phyloP scores from a whole-genome alignment of 2,113 vertebrate genomes.

The Gobio gobio region DNA sequence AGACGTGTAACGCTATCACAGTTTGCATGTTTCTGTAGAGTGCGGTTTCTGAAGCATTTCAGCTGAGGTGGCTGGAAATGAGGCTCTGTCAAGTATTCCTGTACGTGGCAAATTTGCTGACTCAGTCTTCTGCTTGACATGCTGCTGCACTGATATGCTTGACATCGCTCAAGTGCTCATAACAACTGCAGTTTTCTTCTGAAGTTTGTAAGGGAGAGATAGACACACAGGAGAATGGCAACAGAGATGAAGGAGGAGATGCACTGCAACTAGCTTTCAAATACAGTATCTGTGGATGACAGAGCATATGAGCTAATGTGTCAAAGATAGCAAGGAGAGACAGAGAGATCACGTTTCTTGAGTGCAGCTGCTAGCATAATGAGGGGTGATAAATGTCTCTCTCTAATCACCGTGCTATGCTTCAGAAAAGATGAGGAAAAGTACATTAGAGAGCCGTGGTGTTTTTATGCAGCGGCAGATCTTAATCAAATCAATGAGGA shows the following conservation, averaged over 20 bases:
- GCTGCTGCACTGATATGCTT: conserved; percentile 41
- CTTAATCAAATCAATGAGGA: conserved; percentile 67
- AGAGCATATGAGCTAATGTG: conserved; percentile 51
- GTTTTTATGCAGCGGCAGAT: conserved; percentile 55
- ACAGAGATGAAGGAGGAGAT: conserved; percentile 12
- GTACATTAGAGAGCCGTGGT: conserved; percentile 54
- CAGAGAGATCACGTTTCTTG: conserved; percentile 47
- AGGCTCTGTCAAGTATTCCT: conserved; percentile 38
- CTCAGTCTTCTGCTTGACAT: conserved; percentile 33
- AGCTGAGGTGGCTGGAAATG: conserved; percentile 44
- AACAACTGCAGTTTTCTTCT: conserved; percentile 49
- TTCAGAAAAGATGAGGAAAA: conserved; percentile 64
- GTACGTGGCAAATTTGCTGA: conserved; percentile 41
- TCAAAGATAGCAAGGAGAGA: conserved; percentile 30
- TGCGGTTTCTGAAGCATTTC: conserved; percentile 40
- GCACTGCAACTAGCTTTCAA: conserved; percentile 12
- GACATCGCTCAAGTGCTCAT: conserved; percentile 40
- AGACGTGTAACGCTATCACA: conserved; percentile 39
- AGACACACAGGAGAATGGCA: conserved; percentile 21
- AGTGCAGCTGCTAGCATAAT: conserved; percentile 62
- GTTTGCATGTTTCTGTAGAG: conserved; percentile 39
- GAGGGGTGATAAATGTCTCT: conserved; percentile 67
- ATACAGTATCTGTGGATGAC: conserved; percentile 35
- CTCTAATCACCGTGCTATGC: conserved; percentile 46
- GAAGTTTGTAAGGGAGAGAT: conserved; percentile 30